These are phyloP conservation scores for Bradypodion pumilum DNA, from an alignment of 2,797 vertebrate species.

Conservation along the genomic window DNA sequence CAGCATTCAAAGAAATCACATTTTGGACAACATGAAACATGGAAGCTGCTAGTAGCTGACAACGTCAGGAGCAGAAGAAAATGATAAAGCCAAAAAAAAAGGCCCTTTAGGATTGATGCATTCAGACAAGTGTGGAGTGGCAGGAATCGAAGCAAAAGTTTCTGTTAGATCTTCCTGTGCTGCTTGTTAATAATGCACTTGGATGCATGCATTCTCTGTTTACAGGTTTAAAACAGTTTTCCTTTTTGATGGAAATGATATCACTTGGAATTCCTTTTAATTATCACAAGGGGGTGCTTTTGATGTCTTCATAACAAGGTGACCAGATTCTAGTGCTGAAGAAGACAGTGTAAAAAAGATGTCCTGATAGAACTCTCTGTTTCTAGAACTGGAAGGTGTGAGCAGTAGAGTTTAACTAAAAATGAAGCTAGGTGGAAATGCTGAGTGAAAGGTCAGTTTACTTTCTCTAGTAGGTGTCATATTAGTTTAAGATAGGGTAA, in stretches of 20 bases:
- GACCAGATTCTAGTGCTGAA: not conserved
- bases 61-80: slow-evolving; percentile 27
- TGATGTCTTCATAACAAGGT: slow-evolving; percentile 14
- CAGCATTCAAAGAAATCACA: slow-evolving; percentile 69
- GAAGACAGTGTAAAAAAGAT: slow-evolving; percentile 7
- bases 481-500: too few species aligned
- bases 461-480: not conserved
- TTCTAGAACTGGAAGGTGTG: not conserved
- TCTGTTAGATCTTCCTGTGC: slow-evolving; percentile 17
- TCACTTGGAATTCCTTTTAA: slow-evolving; percentile 40
- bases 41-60: slow-evolving; percentile 69
- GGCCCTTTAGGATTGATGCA: slow-evolving; percentile 40
- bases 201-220: slow-evolving; percentile 26
- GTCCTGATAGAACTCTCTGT: slow-evolving; percentile 16
- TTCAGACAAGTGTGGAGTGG: slow-evolving; percentile 27
- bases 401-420: not conserved
- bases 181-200: slow-evolving; percentile 9
- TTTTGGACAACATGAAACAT: slow-evolving; percentile 64
- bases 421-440: not conserved
- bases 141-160: slow-evolving; percentile 29
- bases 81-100: slow-evolving; percentile 28
- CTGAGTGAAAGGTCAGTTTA: not conserved
- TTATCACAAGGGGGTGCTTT: not conserved
- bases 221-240: slow-evolving; percentile 29
- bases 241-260: slow-evolving; percentile 9